Evolutionary conservation across 2,888 invertebrate genomes (phyloP).

Genomic region (Colostygia pectinataria): DNA sequence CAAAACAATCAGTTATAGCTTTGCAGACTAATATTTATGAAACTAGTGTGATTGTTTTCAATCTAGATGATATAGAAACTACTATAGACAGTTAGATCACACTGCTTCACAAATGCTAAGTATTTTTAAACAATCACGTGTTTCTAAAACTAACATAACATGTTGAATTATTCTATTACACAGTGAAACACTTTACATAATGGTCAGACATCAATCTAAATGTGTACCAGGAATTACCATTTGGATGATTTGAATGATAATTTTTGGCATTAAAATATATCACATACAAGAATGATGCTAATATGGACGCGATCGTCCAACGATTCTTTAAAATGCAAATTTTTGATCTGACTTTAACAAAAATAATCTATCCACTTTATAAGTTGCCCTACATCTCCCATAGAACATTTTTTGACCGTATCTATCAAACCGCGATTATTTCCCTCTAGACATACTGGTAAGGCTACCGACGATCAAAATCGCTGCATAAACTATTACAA

Average conservation of each 20-base stretch:
- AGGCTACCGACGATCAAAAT: constrained; percentile 7
- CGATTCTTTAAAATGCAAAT: constrained; percentile 52
- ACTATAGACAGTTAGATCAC: constrained; percentile 43
- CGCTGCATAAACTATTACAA: neutral
- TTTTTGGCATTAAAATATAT: constrained; percentile 53
- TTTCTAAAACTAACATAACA: constrained; percentile 78
- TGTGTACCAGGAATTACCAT: constrained; percentile 63
- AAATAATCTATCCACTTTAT: neutral
- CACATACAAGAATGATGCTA: constrained; percentile 61
- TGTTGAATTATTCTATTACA: constrained; percentile 76
- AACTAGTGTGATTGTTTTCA: constrained; percentile 43
- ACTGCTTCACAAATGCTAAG: constrained; percentile 53
- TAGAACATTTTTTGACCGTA: constrained; percentile 11
- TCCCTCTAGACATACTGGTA: constrained; percentile 17
- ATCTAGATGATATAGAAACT: constrained; percentile 29
- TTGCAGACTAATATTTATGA: constrained; percentile 64
- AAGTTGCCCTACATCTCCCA: constrained; percentile 17
- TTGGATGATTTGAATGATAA: constrained; percentile 47
- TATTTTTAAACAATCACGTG: constrained; percentile 63
- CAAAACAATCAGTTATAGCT: constrained; percentile 80
- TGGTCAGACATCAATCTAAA: constrained; percentile 75
- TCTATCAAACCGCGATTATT: constrained; percentile 4
- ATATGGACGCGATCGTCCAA: constrained; percentile 80
- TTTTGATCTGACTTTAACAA: constrained; percentile 16
- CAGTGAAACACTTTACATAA: constrained; percentile 77